phyloP scores from a whole-genome alignment of 2,797 vertebrate species.

The Tangara arthus region DNA sequence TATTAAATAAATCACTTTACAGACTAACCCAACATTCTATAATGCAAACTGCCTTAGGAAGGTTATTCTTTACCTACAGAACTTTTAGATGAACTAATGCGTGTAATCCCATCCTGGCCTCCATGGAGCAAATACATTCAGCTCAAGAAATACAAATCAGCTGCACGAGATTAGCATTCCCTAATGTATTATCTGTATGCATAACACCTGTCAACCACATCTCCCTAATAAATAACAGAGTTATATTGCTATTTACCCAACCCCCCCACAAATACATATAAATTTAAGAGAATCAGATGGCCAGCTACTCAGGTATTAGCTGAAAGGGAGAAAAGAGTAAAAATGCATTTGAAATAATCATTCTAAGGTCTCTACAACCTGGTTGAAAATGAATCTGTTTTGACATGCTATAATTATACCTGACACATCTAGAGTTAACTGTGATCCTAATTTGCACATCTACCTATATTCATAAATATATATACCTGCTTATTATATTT shows the following conservation, averaged over 20 bases:
- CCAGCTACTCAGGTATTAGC: neutral
- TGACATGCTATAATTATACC: neutral
- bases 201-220: neutral
- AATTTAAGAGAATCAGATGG: neutral
- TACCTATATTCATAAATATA: neutral
- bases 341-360: neutral
- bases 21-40: neutral
- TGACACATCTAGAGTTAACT: neutral
- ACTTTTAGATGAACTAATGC: neutral
- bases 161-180: neutral
- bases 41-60: neutral
- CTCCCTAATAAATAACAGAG: neutral
- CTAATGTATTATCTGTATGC: neutral
- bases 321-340: neutral
- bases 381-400: neutral
- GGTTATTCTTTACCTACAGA: neutral
- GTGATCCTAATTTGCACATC: neutral
- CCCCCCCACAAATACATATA: neutral
- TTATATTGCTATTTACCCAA: neutral
- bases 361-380: neutral
- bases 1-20: neutral
- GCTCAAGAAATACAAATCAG: neutral
- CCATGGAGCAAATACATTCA: neutral
- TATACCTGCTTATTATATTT: neutral
- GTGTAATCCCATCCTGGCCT: neutral